phyloP scores from a whole-genome alignment of 2,797 vertebrate genomes.

The Hippopotamyrus pictus region DNA sequence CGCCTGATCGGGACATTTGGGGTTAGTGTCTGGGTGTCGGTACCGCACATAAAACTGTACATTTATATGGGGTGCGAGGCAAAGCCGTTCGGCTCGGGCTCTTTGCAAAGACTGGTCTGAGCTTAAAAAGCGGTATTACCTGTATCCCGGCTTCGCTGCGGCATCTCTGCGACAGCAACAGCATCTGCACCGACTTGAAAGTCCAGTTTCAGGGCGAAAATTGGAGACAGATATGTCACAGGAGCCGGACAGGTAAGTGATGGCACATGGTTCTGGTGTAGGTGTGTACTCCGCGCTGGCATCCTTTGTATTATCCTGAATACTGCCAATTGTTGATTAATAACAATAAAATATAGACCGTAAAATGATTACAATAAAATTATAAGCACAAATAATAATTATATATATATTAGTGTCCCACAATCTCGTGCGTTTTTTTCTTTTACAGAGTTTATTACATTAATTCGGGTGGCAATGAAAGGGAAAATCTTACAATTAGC shows the following conservation, averaged over 20 bases:
- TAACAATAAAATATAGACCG: background rate
- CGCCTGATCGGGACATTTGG: background rate
- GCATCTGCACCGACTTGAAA: conserved; percentile 96
- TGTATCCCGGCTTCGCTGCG: conserved; percentile 70
- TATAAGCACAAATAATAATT: background rate
- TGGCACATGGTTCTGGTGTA: conserved; percentile 42
- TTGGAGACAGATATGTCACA: conserved; percentile 88
- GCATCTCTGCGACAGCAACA: conserved; percentile 44
- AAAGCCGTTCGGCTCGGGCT: background rate
- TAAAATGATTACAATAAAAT: background rate
- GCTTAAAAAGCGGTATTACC: conserved; percentile 80
- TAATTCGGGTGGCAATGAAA: background rate
- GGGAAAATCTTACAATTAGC: background rate
- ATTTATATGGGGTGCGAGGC: background rate
- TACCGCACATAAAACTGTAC: background rate
- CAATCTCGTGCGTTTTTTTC: background rate
- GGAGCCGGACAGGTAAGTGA: conserved; percentile 98
- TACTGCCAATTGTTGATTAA: background rate
- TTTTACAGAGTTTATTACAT: background rate
- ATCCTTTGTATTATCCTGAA: background rate
- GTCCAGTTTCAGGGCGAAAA: conserved; percentile 91
- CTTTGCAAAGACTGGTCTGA: background rate
- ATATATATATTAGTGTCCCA: background rate
- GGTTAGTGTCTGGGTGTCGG: background rate
- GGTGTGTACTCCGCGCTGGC: background rate